These are phyloP conservation scores for Falco peregrinus DNA, from an alignment of 2,797 vertebrate species.

Conservation along the genomic window DNA sequence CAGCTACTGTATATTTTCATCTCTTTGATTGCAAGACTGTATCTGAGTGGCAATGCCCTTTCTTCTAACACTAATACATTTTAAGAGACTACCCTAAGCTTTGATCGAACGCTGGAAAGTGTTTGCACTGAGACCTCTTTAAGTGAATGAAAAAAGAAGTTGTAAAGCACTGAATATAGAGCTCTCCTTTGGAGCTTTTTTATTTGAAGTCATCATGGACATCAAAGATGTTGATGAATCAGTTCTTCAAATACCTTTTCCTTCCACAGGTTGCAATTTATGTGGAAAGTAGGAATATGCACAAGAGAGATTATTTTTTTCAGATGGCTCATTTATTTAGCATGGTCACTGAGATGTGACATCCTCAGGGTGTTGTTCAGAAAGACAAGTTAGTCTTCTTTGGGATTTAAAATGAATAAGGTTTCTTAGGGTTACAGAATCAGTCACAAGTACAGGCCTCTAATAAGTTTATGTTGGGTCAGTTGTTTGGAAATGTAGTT, in stretches of 20 bases:
- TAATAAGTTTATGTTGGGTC: not conserved
- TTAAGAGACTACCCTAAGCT: not conserved
- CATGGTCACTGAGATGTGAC: not conserved
- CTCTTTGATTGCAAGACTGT: slow-evolving; percentile 6
- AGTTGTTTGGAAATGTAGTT: not conserved
- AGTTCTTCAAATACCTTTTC: not conserved
- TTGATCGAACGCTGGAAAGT: not conserved
- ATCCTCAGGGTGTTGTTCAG: not conserved
- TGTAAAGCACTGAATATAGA: slow-evolving; percentile 17
- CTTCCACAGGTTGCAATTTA: not conserved
- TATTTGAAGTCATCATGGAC: slow-evolving; percentile 5
- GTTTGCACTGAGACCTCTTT: slow-evolving; percentile 13
- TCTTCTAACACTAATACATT: not conserved
- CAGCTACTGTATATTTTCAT: slow-evolving; percentile 12
- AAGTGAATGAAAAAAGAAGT: not conserved
- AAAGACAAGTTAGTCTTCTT: not conserved
- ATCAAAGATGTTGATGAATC: slow-evolving; percentile 40
- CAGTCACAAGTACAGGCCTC: not conserved
- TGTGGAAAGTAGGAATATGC: not conserved
- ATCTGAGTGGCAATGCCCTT: not conserved
- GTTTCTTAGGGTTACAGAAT: not conserved
- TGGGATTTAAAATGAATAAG: not conserved
- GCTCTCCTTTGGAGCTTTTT: not conserved
- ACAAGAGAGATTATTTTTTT: not conserved
- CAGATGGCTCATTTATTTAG: not conserved